These are phyloP conservation scores for Crocodylus rhombifer DNA, from an alignment of 2,797 vertebrate genomes.

Conservation along the genomic window DNA sequence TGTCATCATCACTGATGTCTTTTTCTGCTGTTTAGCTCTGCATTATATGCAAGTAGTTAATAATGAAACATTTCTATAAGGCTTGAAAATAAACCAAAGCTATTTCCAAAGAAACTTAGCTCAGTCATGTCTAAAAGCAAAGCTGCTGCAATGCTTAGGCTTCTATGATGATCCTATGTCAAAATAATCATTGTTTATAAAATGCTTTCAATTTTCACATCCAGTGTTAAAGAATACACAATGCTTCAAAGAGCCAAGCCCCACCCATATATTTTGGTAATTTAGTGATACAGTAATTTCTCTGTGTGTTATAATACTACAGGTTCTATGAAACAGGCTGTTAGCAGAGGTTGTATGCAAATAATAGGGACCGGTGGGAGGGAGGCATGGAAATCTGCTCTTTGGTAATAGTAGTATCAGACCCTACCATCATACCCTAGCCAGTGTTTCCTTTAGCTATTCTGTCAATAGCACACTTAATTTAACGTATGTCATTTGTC, in stretches of 20 bases:
- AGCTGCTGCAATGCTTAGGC: background rate
- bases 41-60: background rate
- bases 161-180: background rate
- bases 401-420: background rate
- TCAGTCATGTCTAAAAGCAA: conserved; percentile 10
- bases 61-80: background rate
- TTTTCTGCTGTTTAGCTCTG: background rate
- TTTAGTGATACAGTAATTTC: background rate
- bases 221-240: background rate
- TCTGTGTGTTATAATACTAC: background rate
- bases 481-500: background rate
- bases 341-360: background rate
- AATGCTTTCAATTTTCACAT: background rate
- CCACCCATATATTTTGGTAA: background rate
- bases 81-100: background rate
- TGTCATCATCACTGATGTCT: background rate
- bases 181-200: background rate
- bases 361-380: background rate
- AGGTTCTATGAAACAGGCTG: background rate
- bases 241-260: background rate
- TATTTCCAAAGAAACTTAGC: conserved; percentile 25
- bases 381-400: background rate
- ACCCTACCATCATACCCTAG: background rate
- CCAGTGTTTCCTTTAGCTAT: background rate
- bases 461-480: background rate